These are phyloP conservation scores for Cariama cristata DNA, from an alignment of 2,113 vertebrate genomes.

Conservation along the genomic window DNA sequence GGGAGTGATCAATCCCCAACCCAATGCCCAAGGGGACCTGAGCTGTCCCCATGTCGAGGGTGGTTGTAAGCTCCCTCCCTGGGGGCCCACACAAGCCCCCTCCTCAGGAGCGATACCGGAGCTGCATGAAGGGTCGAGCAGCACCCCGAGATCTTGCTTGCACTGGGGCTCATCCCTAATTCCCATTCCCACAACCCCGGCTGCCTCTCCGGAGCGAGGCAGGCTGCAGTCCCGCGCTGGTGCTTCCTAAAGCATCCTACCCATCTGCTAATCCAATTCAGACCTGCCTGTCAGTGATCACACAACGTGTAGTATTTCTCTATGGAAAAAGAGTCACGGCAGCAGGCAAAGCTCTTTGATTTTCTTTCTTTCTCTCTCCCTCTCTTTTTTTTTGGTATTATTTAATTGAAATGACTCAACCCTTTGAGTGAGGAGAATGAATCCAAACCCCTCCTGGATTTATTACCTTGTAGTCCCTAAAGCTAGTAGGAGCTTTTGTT, in stretches of 20 bases:
- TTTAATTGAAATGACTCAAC: slow-evolving; percentile 69
- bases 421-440: slow-evolving; percentile 38
- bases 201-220: background rate
- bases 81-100: background rate
- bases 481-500: slow-evolving; percentile 34
- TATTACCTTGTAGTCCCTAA: slow-evolving; percentile 6
- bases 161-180: background rate
- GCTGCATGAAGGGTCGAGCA: background rate
- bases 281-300: background rate
- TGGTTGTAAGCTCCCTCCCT: background rate
- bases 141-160: background rate
- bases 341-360: background rate
- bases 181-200: background rate
- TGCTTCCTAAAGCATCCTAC: background rate
- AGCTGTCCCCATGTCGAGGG: fast-evolving
- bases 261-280: background rate
- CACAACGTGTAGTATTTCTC: background rate
- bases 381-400: background rate
- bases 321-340: background rate
- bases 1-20: background rate
- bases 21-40: background rate
- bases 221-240: background rate
- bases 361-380: background rate
- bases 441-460: slow-evolving; percentile 15
- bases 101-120: background rate